Evolutionary conservation across 1,140 invertebrate genomes (phyloP).

Genomic region (Babylonia areolata): DNA sequence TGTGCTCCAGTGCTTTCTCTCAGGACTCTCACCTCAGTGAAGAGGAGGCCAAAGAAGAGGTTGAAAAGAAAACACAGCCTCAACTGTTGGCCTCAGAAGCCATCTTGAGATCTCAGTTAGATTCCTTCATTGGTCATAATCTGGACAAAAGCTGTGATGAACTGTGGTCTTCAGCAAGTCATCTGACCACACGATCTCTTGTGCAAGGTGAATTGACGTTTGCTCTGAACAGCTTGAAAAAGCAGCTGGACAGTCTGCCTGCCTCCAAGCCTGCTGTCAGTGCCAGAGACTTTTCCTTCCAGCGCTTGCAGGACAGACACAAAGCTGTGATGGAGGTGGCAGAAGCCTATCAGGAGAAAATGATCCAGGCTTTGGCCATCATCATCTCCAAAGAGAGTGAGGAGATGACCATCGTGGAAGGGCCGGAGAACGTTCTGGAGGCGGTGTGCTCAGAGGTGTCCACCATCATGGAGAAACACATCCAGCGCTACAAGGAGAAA

Average conservation of each 20-base stretch:
- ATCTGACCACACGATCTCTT: slow-evolving; percentile 60
- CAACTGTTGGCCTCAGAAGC: slow-evolving; percentile 67
- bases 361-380: slow-evolving; percentile 49
- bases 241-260: slow-evolving; percentile 44
- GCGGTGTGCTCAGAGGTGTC: slow-evolving; percentile 56
- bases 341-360: slow-evolving; percentile 48
- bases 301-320: slow-evolving; percentile 58
- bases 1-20: slow-evolving; percentile 58
- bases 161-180: slow-evolving; percentile 60
- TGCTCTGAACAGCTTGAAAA: slow-evolving; percentile 64
- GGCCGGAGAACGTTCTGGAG: slow-evolving; percentile 53
- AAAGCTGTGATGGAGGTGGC: slow-evolving; percentile 49
- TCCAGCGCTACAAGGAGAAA: slow-evolving; percentile 53
- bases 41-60: slow-evolving; percentile 45
- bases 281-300: slow-evolving; percentile 59
- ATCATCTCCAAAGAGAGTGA: slow-evolving; percentile 55
- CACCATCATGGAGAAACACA: slow-evolving; percentile 54
- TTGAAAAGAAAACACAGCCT: slow-evolving; percentile 52
- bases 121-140: slow-evolving; percentile 61
- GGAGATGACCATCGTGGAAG: slow-evolving; percentile 53
- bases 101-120: slow-evolving; percentile 64
- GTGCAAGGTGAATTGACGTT: slow-evolving; percentile 70
- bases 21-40: slow-evolving; percentile 54
- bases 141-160: slow-evolving; percentile 55
- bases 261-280: slow-evolving; percentile 46